phyloP scores from a whole-genome alignment of 2,888 invertebrate species.

The Allolobophora icterica region DNA sequence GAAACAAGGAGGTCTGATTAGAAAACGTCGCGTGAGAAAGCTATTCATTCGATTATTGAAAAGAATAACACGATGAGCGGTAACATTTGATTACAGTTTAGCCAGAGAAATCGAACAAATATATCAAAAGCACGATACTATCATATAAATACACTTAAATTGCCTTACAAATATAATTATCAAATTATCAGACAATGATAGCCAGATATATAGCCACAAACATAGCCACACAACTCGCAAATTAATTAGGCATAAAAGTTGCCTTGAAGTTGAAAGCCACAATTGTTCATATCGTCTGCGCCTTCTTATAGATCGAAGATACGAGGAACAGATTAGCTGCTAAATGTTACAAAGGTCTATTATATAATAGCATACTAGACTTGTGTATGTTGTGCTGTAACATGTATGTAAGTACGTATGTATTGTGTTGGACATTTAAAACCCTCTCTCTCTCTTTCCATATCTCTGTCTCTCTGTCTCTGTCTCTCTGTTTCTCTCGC shows the following conservation, averaged over 20 bases:
- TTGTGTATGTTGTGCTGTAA: too few species aligned
- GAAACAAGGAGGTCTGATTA: not conserved
- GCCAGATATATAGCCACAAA: not conserved
- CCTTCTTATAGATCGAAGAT: not conserved
- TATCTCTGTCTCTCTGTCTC: too few species aligned
- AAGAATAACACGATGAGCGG: not conserved
- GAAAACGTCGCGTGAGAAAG: not conserved
- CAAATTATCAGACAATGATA: not conserved
- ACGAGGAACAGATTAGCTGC: not conserved
- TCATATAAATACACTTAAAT: not conserved
- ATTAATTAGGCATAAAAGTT: not conserved
- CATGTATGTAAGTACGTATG: too few species aligned
- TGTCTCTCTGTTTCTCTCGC: not conserved
- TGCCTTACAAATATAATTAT: not conserved
- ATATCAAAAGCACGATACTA: not conserved
- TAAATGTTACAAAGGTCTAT: not conserved
- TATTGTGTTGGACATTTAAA: too few species aligned
- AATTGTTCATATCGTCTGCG: not conserved
- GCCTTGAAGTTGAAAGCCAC: not conserved
- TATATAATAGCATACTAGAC: too few species aligned
- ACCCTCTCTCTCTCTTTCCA: too few species aligned
- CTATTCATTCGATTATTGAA: not conserved
- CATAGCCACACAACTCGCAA: not conserved
- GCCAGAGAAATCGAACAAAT: not conserved
- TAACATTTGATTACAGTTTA: not conserved